These are phyloP conservation scores for Sebastolobus alascanus DNA, from an alignment of 2,797 vertebrate species.

Conservation along the genomic window DNA sequence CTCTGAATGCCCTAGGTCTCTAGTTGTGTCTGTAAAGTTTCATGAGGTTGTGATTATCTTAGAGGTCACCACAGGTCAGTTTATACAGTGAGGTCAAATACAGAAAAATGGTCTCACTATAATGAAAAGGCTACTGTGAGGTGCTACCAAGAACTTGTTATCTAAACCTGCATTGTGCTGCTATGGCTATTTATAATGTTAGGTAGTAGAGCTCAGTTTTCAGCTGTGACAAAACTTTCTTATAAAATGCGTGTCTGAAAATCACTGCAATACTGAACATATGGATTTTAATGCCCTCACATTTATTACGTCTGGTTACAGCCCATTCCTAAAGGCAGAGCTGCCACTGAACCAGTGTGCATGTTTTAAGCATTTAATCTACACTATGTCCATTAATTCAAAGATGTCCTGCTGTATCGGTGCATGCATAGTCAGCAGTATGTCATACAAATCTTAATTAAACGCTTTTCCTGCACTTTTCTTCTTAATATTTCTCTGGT, in stretches of 20 bases:
- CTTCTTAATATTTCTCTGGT: conserved; percentile 15
- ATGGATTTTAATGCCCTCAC: conserved; percentile 25
- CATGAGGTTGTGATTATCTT: too few species aligned
- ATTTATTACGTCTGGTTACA: conserved; percentile 45
- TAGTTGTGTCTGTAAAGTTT: too few species aligned
- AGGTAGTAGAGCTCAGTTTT: neutral
- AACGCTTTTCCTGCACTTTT: conserved; percentile 14
- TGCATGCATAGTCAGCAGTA: conserved; percentile 38
- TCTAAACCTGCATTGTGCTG: conserved; percentile 4
- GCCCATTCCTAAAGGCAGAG: conserved; percentile 7
- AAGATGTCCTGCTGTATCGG: conserved; percentile 24
- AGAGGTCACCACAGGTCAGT: too few species aligned
- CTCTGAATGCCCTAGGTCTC: fast-evolving
- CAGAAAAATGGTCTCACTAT: too few species aligned
- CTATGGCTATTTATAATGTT: neutral
- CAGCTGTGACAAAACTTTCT: neutral
- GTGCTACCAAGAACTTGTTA: neutral
- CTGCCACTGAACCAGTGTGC: conserved; percentile 1
- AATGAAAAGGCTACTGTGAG: too few species aligned
- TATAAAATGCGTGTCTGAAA: conserved; percentile 11
- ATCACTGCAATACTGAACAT: conserved; percentile 23
- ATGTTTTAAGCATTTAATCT: conserved; percentile 48
- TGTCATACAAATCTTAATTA: conserved; percentile 35
- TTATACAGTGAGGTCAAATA: too few species aligned
- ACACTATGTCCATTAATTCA: conserved; percentile 28